Percentiles rank a stretch among this genome's conserved stretches.
Conservation (phyloP, 2,797 vertebrate genomes). For the Callimico goeldii region DNA sequence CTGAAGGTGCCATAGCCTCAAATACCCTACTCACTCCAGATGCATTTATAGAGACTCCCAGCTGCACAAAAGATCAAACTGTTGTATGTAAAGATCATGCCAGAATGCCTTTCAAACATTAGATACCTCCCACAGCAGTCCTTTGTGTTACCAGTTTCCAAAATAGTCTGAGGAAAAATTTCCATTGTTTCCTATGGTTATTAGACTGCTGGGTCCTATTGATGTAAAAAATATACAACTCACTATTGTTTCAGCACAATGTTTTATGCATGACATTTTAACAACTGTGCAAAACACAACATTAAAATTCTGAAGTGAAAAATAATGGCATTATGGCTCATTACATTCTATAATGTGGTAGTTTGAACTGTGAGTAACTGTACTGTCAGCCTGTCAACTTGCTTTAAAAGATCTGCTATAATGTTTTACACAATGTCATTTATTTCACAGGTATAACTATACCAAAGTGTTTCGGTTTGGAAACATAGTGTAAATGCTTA, state of each 20-base stretch:
- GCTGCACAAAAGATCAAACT: conserved; percentile 48
- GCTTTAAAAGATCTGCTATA: conserved; percentile 74
- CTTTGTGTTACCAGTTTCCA: conserved; percentile 63
- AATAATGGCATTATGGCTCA: conserved; percentile 84
- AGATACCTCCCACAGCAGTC: conserved; percentile 47
- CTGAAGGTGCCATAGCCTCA: not conserved
- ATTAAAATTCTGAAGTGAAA: conserved; percentile 84
- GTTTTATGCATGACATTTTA: conserved; percentile 84
- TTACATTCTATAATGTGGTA: conserved; percentile 78
- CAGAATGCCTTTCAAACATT: conserved; percentile 39
- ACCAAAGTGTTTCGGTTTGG: conserved; percentile 61
- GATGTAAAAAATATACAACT: conserved; percentile 73
- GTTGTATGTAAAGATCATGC: conserved; percentile 49
- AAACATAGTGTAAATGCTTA: conserved; percentile 60
- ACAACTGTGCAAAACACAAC: conserved; percentile 79
- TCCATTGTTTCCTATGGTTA: conserved; percentile 68
- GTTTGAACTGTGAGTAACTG: conserved; percentile 82
- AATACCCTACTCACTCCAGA: not conserved
- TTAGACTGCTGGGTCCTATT: conserved; percentile 74
- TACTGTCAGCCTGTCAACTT: conserved; percentile 78
- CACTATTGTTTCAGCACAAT: conserved; percentile 70
- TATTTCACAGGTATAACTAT: conserved; percentile 75
- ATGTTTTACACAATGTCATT: conserved; percentile 75
- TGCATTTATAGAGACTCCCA: conserved; percentile 56
- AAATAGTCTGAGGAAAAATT: conserved; percentile 55